Conservation (phyloP, 2,888 invertebrate genomes). For the Neocrepidodera transversa region DNA sequence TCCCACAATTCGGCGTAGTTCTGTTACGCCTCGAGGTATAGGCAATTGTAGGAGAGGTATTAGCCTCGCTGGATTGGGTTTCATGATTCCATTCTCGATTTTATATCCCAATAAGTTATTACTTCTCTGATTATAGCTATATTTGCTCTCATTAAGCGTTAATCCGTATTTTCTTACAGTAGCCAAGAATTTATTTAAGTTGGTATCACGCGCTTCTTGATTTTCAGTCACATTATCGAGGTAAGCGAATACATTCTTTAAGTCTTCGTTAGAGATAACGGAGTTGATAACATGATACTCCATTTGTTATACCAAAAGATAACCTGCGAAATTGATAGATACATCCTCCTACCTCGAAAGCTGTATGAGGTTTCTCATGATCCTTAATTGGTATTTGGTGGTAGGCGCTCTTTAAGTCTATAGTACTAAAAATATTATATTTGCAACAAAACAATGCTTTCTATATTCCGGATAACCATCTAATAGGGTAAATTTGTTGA, state of each 20-base stretch:
- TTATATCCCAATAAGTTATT: not conserved
- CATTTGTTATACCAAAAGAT: constrained; percentile 23
- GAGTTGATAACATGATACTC: not conserved
- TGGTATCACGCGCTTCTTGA: not conserved
- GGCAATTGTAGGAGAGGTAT: constrained; percentile 6
- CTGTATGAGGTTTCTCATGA: constrained; percentile 17
- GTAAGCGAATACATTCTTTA: not conserved
- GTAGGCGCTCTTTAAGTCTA: too few relatives aligned
- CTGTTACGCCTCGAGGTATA: not conserved
- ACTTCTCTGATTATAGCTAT: not conserved
- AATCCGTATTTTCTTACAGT: not conserved
- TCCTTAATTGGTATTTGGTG: constrained; percentile 23
- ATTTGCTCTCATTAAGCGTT: not conserved
- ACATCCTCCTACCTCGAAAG: constrained; percentile 18
- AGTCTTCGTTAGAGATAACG: too few relatives aligned
- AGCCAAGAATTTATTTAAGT: constrained; percentile 4
- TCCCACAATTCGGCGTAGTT: constrained; percentile 2
- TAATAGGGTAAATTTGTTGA: constrained; percentile 40
- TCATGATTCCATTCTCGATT: not conserved
- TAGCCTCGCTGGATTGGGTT: not conserved
- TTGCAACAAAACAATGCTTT: constrained; percentile 9
- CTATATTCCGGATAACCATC: constrained; percentile 37
- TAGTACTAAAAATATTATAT: constrained; percentile 15
- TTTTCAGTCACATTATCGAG: constrained; percentile 6
- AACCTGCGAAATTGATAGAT: constrained; percentile 22